These are phyloP conservation scores for Corydoras maculifer DNA, from an alignment of 2,113 vertebrate species.

Conservation along the genomic window DNA sequence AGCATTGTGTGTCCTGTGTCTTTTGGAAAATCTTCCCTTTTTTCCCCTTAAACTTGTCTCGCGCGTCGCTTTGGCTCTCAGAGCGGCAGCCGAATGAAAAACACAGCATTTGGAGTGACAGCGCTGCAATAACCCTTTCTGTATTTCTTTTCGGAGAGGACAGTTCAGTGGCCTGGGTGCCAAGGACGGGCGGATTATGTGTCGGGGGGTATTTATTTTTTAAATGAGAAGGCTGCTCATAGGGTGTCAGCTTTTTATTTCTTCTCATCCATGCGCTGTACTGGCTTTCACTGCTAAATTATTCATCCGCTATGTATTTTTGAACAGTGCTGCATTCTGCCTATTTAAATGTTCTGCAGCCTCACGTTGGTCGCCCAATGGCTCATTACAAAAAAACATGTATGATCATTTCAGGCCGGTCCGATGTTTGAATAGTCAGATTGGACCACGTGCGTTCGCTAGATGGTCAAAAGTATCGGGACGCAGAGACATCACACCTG, in stretches of 20 bases:
- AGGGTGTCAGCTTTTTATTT: not conserved
- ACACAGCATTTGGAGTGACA: not conserved
- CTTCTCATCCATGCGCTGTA: not conserved
- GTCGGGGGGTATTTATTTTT: not conserved
- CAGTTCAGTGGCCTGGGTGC: not conserved
- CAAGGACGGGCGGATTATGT: not conserved
- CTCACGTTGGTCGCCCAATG: too few species aligned
- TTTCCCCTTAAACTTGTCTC: not conserved
- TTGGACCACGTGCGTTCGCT: too few species aligned
- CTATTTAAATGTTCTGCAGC: conserved; percentile 44
- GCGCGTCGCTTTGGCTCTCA: not conserved
- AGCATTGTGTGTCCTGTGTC: not conserved
- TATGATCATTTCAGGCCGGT: too few species aligned
- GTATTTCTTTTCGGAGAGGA: not conserved
- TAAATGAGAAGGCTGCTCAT: not conserved
- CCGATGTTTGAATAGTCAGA: too few species aligned
- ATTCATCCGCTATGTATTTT: not conserved
- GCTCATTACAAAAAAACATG: too few species aligned
- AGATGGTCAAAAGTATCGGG: too few species aligned
- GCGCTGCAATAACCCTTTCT: not conserved
- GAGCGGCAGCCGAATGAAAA: not conserved
- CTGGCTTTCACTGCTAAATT: not conserved
- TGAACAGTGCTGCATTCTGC: not conserved
- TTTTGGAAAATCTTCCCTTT: conserved; percentile 19
- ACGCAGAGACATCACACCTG: too few species aligned